Percentiles rank a stretch among this genome's conserved stretches.
Conservation (phyloP, 2,797 vertebrate species). For the Acanthurus lineatus region DNA sequence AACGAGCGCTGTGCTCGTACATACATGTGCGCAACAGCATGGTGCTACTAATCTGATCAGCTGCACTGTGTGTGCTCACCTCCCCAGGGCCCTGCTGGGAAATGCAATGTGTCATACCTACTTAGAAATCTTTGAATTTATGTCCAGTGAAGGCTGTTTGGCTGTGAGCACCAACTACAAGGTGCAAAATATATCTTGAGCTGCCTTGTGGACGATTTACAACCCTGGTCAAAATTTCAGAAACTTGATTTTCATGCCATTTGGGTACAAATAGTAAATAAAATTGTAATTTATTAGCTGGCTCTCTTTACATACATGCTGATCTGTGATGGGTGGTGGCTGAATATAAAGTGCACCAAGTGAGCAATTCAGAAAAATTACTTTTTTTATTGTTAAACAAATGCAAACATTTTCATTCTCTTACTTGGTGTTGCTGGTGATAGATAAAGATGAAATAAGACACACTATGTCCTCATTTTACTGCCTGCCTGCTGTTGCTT, state of each 20-base stretch:
- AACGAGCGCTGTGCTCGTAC: background rate
- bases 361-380: background rate
- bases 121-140: slow-evolving; percentile 24
- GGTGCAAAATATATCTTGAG: background rate
- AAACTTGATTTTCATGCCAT: background rate
- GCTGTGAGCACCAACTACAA: background rate
- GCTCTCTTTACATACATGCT: background rate
- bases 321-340: background rate
- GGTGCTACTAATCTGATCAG: slow-evolving; percentile 68
- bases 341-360: background rate
- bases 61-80: slow-evolving; percentile 50
- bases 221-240: fast-evolving
- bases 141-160: background rate
- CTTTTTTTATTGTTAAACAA: background rate
- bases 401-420: background rate
- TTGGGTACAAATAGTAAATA: background rate
- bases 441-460: background rate
- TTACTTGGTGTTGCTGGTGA: background rate
- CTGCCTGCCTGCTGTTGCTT: background rate
- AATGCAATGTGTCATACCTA: slow-evolving; percentile 55
- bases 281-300: too few species aligned
- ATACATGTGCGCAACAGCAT: slow-evolving; percentile 50
- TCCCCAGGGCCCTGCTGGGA: slow-evolving; percentile 48
- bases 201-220: background rate
- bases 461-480: background rate